These are phyloP conservation scores for Turritopsis rubra DNA, from an alignment of 30 jellyfish, hydroid and myxozoan genomes.

Conservation along the genomic window DNA sequence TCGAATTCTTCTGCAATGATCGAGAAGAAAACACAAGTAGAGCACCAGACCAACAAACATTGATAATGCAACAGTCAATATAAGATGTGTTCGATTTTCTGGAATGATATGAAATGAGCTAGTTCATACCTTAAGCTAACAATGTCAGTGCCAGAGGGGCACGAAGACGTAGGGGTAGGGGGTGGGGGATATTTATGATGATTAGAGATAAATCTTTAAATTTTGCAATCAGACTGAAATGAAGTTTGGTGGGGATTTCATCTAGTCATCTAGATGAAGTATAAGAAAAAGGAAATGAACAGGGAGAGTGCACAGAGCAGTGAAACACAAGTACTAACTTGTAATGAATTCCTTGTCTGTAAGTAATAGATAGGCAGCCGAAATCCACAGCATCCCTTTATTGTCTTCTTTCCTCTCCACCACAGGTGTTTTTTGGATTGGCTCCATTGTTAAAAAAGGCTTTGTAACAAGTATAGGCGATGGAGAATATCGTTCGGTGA, in stretches of 20 bases:
- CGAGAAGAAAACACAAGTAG: slow-evolving; percentile 64
- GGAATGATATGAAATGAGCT: too few species aligned
- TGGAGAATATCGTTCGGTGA: background rate
- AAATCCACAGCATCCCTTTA: slow-evolving; percentile 32
- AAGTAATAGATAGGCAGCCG: slow-evolving; percentile 65
- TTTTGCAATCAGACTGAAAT: background rate
- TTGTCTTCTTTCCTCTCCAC: background rate
- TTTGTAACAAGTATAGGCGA: background rate
- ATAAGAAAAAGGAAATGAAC: background rate
- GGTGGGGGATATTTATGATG: too few species aligned
- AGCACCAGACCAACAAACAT: slow-evolving; percentile 69
- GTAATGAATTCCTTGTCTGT: slow-evolving; percentile 60
- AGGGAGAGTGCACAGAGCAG: background rate
- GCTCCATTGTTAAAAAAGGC: background rate
- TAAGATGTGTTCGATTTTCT: slow-evolving; percentile 75
- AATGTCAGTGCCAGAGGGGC: too few species aligned
- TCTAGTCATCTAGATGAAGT: too few species aligned
- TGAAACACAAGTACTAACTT: slow-evolving; percentile 31
- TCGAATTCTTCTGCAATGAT: slow-evolving; percentile 75
- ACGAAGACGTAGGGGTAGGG: too few species aligned
- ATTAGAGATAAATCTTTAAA: background rate
- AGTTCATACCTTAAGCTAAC: too few species aligned
- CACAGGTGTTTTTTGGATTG: background rate
- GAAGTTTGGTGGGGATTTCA: background rate
- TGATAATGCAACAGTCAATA: slow-evolving; percentile 59